Evolutionary conservation across 2,888 invertebrate genomes (phyloP).

Genomic region (Tiliacea aurago): DNA sequence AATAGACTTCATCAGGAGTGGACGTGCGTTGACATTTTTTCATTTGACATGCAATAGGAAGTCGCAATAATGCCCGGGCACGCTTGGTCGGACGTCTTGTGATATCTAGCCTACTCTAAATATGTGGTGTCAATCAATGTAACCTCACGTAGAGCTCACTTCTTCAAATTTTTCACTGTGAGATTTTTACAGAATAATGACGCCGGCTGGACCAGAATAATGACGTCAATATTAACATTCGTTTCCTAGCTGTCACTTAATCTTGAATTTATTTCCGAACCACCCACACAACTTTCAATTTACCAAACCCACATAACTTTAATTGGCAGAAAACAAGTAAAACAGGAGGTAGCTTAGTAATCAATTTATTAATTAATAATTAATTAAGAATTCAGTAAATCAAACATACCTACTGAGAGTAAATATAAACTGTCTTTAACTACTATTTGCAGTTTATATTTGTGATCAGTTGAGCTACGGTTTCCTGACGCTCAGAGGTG

Average conservation of each 20-base stretch:
- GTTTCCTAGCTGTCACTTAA: not conserved
- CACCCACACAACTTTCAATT: not conserved
- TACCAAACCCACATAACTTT: not conserved
- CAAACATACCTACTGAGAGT: conserved; percentile 10
- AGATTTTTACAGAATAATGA: not conserved
- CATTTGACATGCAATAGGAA: no score
- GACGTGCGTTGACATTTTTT: no score
- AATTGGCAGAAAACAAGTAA: conserved; percentile 4
- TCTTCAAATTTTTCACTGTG: not conserved
- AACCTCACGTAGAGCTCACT: not conserved
- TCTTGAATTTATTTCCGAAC: not conserved
- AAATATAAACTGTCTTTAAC: not conserved
- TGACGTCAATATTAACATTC: not conserved
- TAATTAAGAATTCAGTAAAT: conserved; percentile 39
- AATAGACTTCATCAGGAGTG: no score
- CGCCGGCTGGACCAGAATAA: no score
- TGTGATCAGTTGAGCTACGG: not conserved
- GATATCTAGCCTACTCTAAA: no score
- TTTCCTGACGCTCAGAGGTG: no score
- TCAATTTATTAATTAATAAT: conserved; percentile 17
- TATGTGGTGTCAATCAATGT: no score
- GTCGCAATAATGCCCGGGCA: no score
- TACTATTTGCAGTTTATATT: not conserved
- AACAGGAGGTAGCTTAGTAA: conserved; percentile 24
- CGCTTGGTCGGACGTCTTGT: no score